Conservation (phyloP, 2,797 vertebrate genomes). For the Sciurus carolinensis region DNA sequence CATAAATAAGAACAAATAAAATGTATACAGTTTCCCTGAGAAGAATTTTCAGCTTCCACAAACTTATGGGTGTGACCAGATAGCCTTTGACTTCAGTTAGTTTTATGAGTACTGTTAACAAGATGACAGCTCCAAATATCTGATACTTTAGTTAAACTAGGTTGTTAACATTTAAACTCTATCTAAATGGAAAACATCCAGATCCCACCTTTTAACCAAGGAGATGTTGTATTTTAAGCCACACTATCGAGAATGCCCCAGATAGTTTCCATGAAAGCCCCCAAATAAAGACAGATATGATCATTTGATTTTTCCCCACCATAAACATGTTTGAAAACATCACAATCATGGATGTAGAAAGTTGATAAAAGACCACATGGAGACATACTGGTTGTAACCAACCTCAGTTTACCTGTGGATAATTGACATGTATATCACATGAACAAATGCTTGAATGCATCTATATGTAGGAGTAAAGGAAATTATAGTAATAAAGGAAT, state of each 20-base stretch:
- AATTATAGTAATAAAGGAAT: not conserved
- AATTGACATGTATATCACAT: not conserved
- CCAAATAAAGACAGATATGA: slow-evolving; percentile 82
- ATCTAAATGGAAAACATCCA: slow-evolving; percentile 84
- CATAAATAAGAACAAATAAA: slow-evolving; percentile 78
- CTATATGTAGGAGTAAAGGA: not conserved
- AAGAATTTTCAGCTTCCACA: slow-evolving; percentile 83
- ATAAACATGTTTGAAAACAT: slow-evolving; percentile 84
- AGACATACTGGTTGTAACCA: not conserved
- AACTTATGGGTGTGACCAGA: slow-evolving; percentile 66
- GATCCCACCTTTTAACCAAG: slow-evolving; percentile 83
- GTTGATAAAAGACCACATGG: slow-evolving; percentile 72
- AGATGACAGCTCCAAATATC: slow-evolving; percentile 78
- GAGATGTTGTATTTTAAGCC: slow-evolving; percentile 84
- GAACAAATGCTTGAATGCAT: not conserved
- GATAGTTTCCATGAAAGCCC: slow-evolving; percentile 85
- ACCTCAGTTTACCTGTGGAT: not conserved
- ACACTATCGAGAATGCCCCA: slow-evolving; percentile 78
- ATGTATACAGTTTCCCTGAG: slow-evolving; percentile 73
- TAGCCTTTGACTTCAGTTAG: slow-evolving; percentile 73
- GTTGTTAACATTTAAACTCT: slow-evolving; percentile 83
- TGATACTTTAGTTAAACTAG: slow-evolving; percentile 83
- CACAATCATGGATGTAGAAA: slow-evolving; percentile 74
- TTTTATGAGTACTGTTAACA: slow-evolving; percentile 82
- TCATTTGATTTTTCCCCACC: slow-evolving; percentile 80